Conservation (phyloP, 2,888 invertebrate genomes). For the Cantharis flavilabris region DNA sequence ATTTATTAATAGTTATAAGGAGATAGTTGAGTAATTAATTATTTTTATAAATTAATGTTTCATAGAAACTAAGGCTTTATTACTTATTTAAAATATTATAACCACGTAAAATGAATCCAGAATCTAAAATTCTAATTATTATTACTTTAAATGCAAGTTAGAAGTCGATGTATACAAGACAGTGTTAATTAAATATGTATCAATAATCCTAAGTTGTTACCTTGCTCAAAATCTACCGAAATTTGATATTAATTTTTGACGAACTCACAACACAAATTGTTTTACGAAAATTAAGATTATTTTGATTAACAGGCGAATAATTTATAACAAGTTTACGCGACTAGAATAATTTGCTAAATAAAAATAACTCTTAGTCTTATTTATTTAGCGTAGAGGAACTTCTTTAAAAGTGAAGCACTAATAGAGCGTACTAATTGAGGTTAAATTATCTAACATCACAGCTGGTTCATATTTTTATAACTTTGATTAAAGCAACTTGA, state of each 20-base stretch:
- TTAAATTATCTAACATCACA: slow-evolving; percentile 27
- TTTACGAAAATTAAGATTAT: neutral
- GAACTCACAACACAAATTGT: neutral
- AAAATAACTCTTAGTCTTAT: neutral
- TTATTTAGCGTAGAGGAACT: neutral
- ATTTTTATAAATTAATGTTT: neutral
- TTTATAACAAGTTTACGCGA: neutral
- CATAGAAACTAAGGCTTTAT: neutral
- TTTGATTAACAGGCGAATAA: neutral
- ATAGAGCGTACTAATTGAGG: slow-evolving; percentile 21
- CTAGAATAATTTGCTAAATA: neutral
- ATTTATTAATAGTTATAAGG: neutral
- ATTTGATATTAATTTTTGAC: neutral
- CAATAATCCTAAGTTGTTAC: neutral
- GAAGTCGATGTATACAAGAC: no score
- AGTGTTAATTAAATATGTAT: neutral
- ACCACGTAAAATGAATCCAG: neutral
- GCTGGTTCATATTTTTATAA: slow-evolving; percentile 12
- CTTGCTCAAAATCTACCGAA: neutral
- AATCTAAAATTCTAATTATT: neutral
- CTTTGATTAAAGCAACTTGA: neutral
- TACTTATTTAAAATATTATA: neutral
- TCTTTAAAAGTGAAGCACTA: neutral
- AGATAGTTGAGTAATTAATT: neutral
- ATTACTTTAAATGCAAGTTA: neutral